Percentiles rank a stretch among this genome's conserved stretches.
These are phyloP conservation scores for Poeciliopsis paucimaculata DNA, from an alignment of 2,797 vertebrate genomes.

Conservation along the genomic window DNA sequence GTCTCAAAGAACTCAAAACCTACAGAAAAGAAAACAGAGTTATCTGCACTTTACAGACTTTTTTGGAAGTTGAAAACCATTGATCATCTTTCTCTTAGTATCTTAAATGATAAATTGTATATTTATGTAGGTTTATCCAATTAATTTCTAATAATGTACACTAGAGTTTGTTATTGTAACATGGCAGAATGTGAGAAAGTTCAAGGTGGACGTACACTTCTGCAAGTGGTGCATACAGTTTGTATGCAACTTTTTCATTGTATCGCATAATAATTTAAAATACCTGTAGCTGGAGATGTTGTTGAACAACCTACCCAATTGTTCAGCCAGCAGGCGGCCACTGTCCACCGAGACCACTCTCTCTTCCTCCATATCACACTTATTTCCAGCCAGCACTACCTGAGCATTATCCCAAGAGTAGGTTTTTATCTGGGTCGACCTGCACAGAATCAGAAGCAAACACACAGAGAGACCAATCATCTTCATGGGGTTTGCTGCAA, in stretches of 20 bases:
- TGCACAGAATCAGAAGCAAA: slow-evolving; percentile 58
- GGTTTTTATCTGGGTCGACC: slow-evolving; percentile 99
- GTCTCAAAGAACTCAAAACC: slow-evolving; percentile 99
- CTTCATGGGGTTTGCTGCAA: slow-evolving; percentile 6
- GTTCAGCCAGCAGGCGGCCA: slow-evolving; percentile 93
- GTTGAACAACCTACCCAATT: slow-evolving; percentile 87
- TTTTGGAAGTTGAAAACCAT: not conserved
- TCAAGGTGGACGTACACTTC: not conserved
- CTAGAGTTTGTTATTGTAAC: not conserved
- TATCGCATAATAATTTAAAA: not conserved
- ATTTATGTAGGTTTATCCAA: not conserved
- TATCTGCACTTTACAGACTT: not conserved
- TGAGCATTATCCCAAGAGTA: slow-evolving; percentile 99
- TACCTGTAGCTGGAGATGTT: not conserved
- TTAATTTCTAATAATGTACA: not conserved
- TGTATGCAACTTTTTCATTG: slow-evolving; percentile 1
- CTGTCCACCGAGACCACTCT: slow-evolving; percentile 91
- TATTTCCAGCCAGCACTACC: slow-evolving; percentile 95
- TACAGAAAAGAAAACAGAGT: slow-evolving; percentile 51
- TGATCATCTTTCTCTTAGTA: not conserved
- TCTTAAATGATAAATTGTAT: not conserved
- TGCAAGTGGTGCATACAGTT: not conserved
- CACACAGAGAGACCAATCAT: not conserved
- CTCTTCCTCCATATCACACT: slow-evolving; percentile 98
- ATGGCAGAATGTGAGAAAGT: not conserved